These are phyloP conservation scores for Dendropsophus ebraccatus DNA, from an alignment of 2,113 vertebrate species.

Conservation along the genomic window DNA sequence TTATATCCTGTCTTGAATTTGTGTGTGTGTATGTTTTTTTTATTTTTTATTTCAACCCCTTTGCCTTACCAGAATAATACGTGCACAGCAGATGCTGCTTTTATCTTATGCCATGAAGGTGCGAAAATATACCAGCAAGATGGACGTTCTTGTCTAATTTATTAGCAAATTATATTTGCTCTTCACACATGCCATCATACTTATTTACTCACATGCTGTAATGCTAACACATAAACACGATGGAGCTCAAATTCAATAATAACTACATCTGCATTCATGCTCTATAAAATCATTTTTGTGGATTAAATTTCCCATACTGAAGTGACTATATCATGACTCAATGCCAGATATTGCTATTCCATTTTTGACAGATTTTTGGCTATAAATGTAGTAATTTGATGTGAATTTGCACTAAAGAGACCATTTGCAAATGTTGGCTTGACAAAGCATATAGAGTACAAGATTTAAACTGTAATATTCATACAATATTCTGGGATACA, in stretches of 20 bases:
- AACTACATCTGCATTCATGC: neutral
- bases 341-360: neutral
- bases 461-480: no score
- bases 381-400: neutral
- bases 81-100: neutral
- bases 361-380: neutral
- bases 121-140: neutral
- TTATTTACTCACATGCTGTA: neutral
- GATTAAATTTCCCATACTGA: neutral
- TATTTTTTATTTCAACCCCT: constrained; percentile 8
- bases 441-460: neutral
- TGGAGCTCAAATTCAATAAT: neutral
- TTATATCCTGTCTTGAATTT: neutral
- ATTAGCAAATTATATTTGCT: neutral
- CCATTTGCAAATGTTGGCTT: neutral
- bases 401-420: neutral
- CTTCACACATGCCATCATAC: neutral
- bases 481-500: no score
- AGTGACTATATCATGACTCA: neutral
- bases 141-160: neutral
- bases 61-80: constrained; percentile 3
- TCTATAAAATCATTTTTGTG: neutral
- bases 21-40: neutral
- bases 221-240: neutral
- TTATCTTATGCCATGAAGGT: neutral